Evolutionary conservation across 2,888 invertebrate genomes (phyloP).

Genomic region (Torymus aiolomorphi): DNA sequence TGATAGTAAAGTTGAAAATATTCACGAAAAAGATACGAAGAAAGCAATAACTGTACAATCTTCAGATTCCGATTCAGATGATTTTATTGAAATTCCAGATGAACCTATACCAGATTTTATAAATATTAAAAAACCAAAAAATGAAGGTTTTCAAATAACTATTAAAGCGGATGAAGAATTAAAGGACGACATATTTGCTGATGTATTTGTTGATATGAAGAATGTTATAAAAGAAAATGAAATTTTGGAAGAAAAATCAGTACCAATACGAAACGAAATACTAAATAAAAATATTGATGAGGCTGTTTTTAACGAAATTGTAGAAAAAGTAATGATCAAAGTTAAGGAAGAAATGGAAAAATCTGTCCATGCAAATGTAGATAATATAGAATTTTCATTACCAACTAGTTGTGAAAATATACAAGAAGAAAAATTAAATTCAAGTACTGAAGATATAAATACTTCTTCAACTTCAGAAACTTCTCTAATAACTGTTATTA

Average conservation of each 20-base stretch:
- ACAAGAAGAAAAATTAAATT: constrained; percentile 8
- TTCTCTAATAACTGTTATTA: neutral
- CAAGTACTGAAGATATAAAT: neutral
- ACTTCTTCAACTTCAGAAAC: neutral
- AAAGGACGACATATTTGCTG: constrained; percentile 84
- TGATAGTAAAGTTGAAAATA: neutral
- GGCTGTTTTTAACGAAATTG: neutral
- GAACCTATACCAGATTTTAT: constrained; percentile 59
- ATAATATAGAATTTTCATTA: constrained; percentile 1
- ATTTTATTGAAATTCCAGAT: constrained; percentile 75
- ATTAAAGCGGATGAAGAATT: constrained; percentile 70
- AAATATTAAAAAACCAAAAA: constrained; percentile 49
- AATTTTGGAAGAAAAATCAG: neutral
- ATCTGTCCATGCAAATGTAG: neutral
- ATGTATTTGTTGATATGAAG: constrained; percentile 77
- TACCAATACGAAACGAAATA: neutral
- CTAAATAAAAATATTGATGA: neutral
- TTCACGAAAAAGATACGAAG: constrained; percentile 10
- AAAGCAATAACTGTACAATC: constrained; percentile 40
- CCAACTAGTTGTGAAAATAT: neutral
- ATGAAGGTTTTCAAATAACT: constrained; percentile 71
- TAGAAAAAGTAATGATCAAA: neutral
- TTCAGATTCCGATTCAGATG: constrained; percentile 71
- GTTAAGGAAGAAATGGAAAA: constrained; percentile 12
- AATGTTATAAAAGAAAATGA: constrained; percentile 14